phyloP scores from a whole-genome alignment of 2,113 vertebrate genomes.

The Chascanopsetta lugubris region DNA sequence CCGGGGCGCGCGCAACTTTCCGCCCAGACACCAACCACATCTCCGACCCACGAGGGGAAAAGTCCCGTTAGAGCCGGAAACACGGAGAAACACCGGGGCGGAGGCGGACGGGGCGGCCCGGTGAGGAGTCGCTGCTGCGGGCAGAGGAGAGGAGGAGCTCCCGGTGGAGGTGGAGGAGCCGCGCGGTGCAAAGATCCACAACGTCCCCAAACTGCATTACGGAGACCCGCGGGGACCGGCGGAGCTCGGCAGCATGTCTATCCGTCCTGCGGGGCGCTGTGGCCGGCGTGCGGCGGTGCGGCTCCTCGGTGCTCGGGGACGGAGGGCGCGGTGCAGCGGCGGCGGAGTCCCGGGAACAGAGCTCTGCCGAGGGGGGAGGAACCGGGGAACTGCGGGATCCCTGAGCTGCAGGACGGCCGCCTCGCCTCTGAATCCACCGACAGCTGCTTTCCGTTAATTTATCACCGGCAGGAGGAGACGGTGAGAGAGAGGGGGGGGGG shows the following conservation, averaged over 20 bases:
- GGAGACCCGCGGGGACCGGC: slow-evolving; percentile 25
- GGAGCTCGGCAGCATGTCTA: slow-evolving; percentile 46
- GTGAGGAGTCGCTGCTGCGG: background rate
- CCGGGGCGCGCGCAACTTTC: slow-evolving; percentile 69
- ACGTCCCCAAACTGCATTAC: slow-evolving; percentile 55
- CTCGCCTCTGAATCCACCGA: slow-evolving; percentile 60
- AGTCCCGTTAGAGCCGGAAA: slow-evolving; percentile 45
- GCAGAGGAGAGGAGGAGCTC: background rate
- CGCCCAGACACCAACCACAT: slow-evolving; percentile 61
- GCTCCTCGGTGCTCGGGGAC: slow-evolving; percentile 44
- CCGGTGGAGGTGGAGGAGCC: background rate
- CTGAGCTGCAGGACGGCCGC: slow-evolving; percentile 60
- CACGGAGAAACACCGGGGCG: background rate
- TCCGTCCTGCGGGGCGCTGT: slow-evolving; percentile 47
- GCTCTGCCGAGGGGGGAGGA: background rate
- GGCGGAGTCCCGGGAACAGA: slow-evolving; percentile 37
- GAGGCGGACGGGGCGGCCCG: slow-evolving; percentile 20
- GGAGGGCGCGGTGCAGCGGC: slow-evolving; percentile 48
- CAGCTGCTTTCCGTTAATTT: slow-evolving; percentile 67
- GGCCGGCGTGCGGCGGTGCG: slow-evolving; percentile 49
- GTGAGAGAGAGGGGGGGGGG: slow-evolving; percentile 12
- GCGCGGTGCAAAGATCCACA: slow-evolving; percentile 46
- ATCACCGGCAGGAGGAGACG: slow-evolving; percentile 62
- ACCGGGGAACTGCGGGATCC: slow-evolving; percentile 32
- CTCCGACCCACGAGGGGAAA: slow-evolving; percentile 52